Conservation (phyloP, 1,140 invertebrate genomes). For the Mycetomoellerius zeteki region DNA sequence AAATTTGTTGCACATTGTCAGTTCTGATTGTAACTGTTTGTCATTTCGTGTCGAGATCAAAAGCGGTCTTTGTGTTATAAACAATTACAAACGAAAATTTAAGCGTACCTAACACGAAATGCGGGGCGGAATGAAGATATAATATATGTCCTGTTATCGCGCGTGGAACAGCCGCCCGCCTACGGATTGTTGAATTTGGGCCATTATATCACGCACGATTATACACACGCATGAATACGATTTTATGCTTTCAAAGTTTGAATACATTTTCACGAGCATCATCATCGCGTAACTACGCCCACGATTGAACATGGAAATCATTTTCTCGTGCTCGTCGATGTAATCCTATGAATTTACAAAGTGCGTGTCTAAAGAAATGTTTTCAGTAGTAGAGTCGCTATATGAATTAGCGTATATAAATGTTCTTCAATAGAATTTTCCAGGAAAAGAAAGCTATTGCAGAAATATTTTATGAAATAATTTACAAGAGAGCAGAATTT, state of each 20-base stretch:
- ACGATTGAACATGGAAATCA: neutral
- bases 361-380: neutral
- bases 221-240: neutral
- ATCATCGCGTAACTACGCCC: neutral
- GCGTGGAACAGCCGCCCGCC: neutral
- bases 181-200: neutral
- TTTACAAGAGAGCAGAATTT: neutral
- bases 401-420: too few relatives aligned
- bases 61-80: neutral
- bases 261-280: slow-evolving; percentile 16
- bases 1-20: neutral
- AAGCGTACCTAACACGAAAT: neutral
- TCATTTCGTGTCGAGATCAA: slow-evolving; percentile 18
- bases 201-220: neutral
- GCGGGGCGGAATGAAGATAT: neutral
- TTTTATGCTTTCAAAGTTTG: neutral
- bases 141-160: neutral
- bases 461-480: slow-evolving; percentile 8
- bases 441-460: neutral
- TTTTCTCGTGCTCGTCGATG: neutral
- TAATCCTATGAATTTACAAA: neutral
- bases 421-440: neutral
- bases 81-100: neutral
- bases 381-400: slow-evolving; percentile 13
- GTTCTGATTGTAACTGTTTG: slow-evolving; percentile 33